Evolutionary conservation across 2,888 invertebrate genomes (phyloP).

Genomic region (Onthophagus sagittarius): DNA sequence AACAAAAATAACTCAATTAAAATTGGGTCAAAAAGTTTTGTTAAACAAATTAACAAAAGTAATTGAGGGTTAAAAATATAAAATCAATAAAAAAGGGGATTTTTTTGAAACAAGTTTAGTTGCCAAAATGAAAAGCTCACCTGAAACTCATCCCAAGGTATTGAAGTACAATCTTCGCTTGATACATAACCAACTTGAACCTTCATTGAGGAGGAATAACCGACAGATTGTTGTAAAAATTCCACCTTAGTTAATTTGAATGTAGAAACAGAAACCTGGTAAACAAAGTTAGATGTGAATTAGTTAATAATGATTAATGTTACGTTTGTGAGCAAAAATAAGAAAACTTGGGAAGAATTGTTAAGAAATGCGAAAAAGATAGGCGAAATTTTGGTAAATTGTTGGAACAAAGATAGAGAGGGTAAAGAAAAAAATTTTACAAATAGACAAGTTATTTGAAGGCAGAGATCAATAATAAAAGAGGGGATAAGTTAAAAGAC

Average conservation of each 20-base stretch:
- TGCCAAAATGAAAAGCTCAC: slow-evolving; percentile 48
- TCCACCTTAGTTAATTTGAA: slow-evolving; percentile 73
- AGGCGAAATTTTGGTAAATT: too few species aligned
- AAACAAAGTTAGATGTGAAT: slow-evolving; percentile 15
- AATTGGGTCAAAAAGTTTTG: background rate
- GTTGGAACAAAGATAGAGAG: too few species aligned
- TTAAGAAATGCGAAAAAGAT: too few species aligned
- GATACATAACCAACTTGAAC: slow-evolving; percentile 67
- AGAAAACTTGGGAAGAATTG: too few species aligned
- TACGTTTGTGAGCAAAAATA: too few species aligned
- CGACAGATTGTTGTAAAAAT: slow-evolving; percentile 66
- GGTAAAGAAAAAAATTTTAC: too few species aligned
- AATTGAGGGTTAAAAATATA: background rate
- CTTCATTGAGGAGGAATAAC: slow-evolving; percentile 63
- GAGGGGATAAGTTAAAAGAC: too few species aligned
- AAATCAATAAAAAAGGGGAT: too few species aligned
- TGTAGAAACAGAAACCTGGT: slow-evolving; percentile 54
- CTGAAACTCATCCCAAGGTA: slow-evolving; percentile 95
- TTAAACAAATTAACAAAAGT: background rate
- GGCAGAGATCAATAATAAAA: too few species aligned
- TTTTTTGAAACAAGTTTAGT: background rate
- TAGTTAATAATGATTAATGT: too few species aligned
- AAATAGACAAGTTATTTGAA: too few species aligned
- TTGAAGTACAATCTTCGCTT: slow-evolving; percentile 80
- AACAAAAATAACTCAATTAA: too few species aligned